phyloP scores from a whole-genome alignment of 2,888 invertebrate genomes.

The Macaria notata region DNA sequence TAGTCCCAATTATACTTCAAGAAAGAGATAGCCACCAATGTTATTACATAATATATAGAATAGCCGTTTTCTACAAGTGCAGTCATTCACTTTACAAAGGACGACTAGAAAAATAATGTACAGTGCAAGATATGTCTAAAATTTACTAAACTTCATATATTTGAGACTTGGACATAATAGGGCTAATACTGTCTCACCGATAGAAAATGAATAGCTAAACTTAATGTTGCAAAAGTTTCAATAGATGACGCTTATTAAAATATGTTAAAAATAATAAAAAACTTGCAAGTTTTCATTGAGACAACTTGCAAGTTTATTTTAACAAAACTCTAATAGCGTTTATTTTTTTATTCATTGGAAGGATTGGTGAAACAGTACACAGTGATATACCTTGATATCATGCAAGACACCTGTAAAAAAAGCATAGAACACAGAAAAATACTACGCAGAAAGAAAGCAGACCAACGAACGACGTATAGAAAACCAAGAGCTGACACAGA shows the following conservation, averaged over 20 bases:
- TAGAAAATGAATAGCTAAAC: neutral
- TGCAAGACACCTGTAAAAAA: constrained; percentile 34
- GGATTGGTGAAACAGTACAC: constrained; percentile 20
- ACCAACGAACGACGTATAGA: constrained; percentile 45
- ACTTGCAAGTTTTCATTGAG: too few species aligned
- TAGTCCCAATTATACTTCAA: too few species aligned
- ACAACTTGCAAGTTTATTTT: too few species aligned
- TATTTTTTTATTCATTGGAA: too few species aligned
- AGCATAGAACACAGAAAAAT: constrained; percentile 42
- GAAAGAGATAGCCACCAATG: too few species aligned
- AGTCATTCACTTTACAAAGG: constrained; percentile 26
- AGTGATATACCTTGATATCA: constrained; percentile 27
- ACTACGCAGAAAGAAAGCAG: constrained; percentile 66
- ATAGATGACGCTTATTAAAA: too few species aligned
- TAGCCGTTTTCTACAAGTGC: constrained; percentile 17
- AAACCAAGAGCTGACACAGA: constrained; percentile 56
- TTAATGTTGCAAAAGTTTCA: too few species aligned
- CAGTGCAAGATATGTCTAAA: constrained; percentile 15
- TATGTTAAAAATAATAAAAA: too few species aligned
- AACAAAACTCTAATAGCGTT: too few species aligned
- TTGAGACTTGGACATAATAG: constrained; percentile 17
- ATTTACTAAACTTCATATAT: constrained; percentile 27
- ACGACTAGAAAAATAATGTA: constrained; percentile 9
- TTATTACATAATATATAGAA: too few species aligned
- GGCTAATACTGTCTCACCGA: constrained; percentile 10